phyloP scores from a whole-genome alignment of 2,888 invertebrate species.

The Drosophila atroscutellata region DNA sequence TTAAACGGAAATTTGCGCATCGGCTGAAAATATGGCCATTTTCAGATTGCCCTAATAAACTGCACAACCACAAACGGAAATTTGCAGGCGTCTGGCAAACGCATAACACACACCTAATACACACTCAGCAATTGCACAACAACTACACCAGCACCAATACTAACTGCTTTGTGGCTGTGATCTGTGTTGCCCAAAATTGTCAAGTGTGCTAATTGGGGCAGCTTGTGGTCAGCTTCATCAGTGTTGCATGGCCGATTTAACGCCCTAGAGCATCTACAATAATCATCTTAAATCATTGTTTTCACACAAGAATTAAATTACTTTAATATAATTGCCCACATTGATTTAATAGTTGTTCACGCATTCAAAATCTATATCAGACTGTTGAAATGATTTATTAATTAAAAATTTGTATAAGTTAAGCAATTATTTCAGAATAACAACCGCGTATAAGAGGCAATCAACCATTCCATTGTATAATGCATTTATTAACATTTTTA shows the following conservation, averaged over 20 bases:
- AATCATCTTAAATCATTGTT: conserved; percentile 12
- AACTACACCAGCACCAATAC: conserved; percentile 3
- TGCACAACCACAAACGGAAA: conserved; percentile 67
- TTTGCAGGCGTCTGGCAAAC: conserved; percentile 68
- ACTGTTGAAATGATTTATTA: neutral
- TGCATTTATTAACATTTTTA: neutral
- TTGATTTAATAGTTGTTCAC: neutral
- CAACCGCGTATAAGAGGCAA: neutral
- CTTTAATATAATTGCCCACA: neutral
- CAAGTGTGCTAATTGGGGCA: conserved; percentile 13
- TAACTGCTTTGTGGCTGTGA: conserved; percentile 11
- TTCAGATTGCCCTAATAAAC: conserved; percentile 61
- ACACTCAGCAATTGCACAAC: neutral
- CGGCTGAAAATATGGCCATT: conserved; percentile 35
- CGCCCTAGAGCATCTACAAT: conserved; percentile 1
- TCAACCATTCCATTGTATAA: neutral
- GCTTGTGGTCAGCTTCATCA: conserved; percentile 12
- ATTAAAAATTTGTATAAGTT: neutral
- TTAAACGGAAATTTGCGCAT: conserved; percentile 60
- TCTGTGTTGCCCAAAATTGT: conserved; percentile 19
- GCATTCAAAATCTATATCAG: neutral
- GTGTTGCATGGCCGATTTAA: neutral
- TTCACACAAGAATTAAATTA: neutral
- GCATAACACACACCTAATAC: conserved; percentile 8
- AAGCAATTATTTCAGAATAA: neutral